phyloP scores from a whole-genome alignment of 2,888 invertebrate genomes.

The Scelioninae gen. 1 region DNA sequence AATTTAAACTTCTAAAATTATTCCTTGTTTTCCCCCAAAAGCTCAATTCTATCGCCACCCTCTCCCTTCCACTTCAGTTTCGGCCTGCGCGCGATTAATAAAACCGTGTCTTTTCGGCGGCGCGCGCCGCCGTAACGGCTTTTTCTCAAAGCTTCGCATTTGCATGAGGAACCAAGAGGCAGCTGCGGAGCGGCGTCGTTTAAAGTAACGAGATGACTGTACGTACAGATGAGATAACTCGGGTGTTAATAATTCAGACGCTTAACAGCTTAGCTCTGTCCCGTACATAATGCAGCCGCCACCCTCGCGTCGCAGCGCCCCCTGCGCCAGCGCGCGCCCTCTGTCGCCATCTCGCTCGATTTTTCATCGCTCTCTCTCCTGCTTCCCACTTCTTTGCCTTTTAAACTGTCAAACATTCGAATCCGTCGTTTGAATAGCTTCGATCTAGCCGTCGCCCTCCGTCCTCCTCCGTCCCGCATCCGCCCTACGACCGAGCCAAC shows the following conservation, averaged over 20 bases:
- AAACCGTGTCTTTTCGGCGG: slow-evolving; percentile 17
- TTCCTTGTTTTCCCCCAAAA: no score
- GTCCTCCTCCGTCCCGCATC: slow-evolving; percentile 65
- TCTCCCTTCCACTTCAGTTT: no score
- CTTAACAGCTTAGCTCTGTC: slow-evolving; percentile 85
- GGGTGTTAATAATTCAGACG: slow-evolving; percentile 83
- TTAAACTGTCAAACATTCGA: slow-evolving; percentile 84
- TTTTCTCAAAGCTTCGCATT: slow-evolving; percentile 60
- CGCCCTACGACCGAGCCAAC: slow-evolving; percentile 74
- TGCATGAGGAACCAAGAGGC: slow-evolving; percentile 69
- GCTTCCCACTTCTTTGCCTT: slow-evolving; percentile 80
- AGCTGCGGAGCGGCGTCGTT: slow-evolving; percentile 76
- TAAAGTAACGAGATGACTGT: slow-evolving; percentile 84
- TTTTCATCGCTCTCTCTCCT: slow-evolving; percentile 30
- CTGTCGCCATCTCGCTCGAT: slow-evolving; percentile 60
- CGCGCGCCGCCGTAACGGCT: slow-evolving; percentile 16
- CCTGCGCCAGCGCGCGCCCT: slow-evolving; percentile 49
- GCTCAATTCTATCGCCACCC: no score
- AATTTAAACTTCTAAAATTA: no score
- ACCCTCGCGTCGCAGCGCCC: slow-evolving; percentile 70
- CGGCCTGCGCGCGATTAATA: slow-evolving; percentile 39
- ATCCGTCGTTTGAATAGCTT: slow-evolving; percentile 79
- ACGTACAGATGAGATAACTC: slow-evolving; percentile 83
- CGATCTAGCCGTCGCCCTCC: slow-evolving; percentile 73
- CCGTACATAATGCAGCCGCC: slow-evolving; percentile 84